Evolutionary conservation across 2,113 vertebrate species (phyloP), one percentile per base, ranked within the genome.

Genomic region (Grammomys surdaster): DNA sequence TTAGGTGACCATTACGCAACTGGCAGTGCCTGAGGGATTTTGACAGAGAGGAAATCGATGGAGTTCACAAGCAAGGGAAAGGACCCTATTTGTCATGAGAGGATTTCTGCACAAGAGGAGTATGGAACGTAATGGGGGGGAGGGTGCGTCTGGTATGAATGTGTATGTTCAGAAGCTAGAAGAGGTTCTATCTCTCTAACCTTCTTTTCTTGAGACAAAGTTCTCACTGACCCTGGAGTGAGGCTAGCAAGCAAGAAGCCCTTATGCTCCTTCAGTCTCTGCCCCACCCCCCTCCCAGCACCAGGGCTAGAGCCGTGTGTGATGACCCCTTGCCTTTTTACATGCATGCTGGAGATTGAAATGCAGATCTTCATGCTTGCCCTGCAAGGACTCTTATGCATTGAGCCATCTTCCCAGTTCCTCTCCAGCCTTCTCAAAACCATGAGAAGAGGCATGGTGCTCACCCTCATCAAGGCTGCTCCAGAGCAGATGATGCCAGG

Each of bases 21-120:
- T 88, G 88, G 96, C 69, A 36, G 80, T 0, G 70, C 95, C 93
- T 85, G 90, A 97, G 88, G 88, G 87, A 54, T 60, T 96, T 86
- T 89, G 93, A 97, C 0, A 22, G 91, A 90, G 63, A 75, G 88
- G 63, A 96, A 93, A 93, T 91, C 33, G 0, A 96, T 81, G 1
- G 40, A 75, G 84, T 85, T 94, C 96, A 76, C 0, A 48, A 46
- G 28, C 0, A 0, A 89, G 76, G 72, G 54, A 81, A 89, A 95
- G 88, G 58, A 28, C 40, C 19, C 1, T 80, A 88, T 89, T 96
- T n/a, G 60, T 96, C 88, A 93, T 92, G 65, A 90, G 69, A 95
- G 58, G 58, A 40, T 28, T 75, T 94, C 54, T 88, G 92, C 80
- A 60, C 80, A 88, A 78, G 85, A 94, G 84, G 91, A 91, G 91